Evolutionary conservation across 2,888 invertebrate genomes (phyloP), one percentile per base, ranked within the genome.

Genomic region (Scaptomyza tumidula): DNA sequence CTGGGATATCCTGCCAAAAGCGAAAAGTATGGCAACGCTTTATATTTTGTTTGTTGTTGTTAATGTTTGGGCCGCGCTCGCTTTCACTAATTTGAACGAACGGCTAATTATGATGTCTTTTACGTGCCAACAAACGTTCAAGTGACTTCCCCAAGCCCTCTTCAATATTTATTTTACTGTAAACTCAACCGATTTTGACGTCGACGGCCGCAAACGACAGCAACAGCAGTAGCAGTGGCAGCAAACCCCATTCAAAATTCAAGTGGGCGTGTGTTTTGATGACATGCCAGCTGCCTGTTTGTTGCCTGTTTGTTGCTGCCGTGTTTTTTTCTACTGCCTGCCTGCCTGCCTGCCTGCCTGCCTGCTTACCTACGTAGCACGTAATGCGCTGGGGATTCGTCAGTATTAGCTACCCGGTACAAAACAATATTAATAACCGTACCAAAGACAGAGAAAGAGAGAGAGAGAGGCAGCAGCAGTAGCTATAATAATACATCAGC

Each of bases 361-460:
- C 41, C 72, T 74, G 80, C 78, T 87, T 87, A 86, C 87, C 81
- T 86, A 72, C 74, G 41, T 41, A 70, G 80, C 88, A 90, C 90
- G 90, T 86, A 87, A 90, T 89, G 77, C 90, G 74, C 88, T 62
- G 44, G 90, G 88, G 90, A 90, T 75, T 85, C 81, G 74, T 79
- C 85, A 76, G 87, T 89, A 89, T 82, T 90, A 88, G 88, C 89
- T 80, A 68, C 71, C 67, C 75, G 74, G 70, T 78, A 85, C n/a
- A 80, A 81, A 89, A 90, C 89, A 89, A 89, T 89, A 90, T 89
- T 89, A 90, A 90, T 90, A 89, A 87, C 80, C 79, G 77, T 73
- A 74, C 44, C 67, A 66, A 71, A 75, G 33, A 9, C 75, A 41
- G 41, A 41, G 41, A 10, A 10, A 41, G 74, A 75, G 33, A 9